A percentile compares a stretch with the other conserved stretches of the same genome.
These are phyloP conservation scores for Sandelia bainsii DNA, from an alignment of 2,797 vertebrate species.

Conservation along the genomic window DNA sequence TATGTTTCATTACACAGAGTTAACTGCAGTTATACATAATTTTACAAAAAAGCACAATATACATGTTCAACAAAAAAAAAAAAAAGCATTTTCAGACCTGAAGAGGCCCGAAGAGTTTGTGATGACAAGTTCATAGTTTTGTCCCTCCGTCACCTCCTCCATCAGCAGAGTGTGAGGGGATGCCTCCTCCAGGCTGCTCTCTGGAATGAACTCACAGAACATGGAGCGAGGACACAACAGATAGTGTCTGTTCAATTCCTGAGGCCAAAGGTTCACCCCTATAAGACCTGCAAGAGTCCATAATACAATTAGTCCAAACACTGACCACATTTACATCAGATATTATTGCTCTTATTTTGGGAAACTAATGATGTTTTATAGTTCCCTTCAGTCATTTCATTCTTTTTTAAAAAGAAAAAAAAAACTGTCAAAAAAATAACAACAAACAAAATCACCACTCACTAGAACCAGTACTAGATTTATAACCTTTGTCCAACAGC, in stretches of 20 bases:
- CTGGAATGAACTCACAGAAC: constrained; percentile 91
- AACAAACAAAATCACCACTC: background rate
- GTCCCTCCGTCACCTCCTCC: constrained; percentile 87
- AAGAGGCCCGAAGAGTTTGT: constrained; percentile 85
- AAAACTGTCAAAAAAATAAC: background rate
- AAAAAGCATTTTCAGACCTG: constrained; percentile 77
- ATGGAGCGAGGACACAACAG: constrained; percentile 89
- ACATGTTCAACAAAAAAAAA: background rate
- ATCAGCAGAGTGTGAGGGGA: constrained; percentile 80
- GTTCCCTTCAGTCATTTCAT: too few relatives aligned
- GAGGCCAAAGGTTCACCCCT: constrained; percentile 91
- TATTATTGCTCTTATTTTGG: background rate
- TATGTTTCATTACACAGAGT: background rate
- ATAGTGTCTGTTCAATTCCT: constrained; percentile 81
- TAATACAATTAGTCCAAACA: background rate
- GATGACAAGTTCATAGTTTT: constrained; percentile 89
- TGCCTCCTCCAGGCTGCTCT: constrained; percentile 77
- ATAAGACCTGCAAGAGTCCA: constrained; percentile 84
- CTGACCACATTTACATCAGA: background rate
- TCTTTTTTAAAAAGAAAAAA: too few relatives aligned
- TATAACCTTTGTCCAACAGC: too few relatives aligned
- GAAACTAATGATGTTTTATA: background rate
- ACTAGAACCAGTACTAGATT: too few relatives aligned
- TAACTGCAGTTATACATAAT: background rate
- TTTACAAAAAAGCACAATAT: too few relatives aligned